Evolutionary conservation across 2,113 vertebrate genomes (phyloP).

Genomic region (Gopherus evgoodei): DNA sequence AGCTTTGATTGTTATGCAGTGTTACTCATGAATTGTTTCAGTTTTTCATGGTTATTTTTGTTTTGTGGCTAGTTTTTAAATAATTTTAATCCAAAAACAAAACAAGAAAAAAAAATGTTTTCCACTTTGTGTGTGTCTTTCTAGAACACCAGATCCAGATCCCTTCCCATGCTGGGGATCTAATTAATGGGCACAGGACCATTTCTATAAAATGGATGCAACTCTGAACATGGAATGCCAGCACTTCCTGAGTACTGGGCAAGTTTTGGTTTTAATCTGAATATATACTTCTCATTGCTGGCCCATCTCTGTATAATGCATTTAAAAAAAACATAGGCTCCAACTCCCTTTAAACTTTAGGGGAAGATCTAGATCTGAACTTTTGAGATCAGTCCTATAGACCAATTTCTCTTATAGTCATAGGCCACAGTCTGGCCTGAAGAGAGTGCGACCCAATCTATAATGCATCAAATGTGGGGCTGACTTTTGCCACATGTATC

Average conservation of each 20-base stretch:
- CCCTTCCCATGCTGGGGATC: background rate
- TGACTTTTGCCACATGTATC: background rate
- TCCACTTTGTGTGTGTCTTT: conserved; percentile 42
- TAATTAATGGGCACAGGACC: background rate
- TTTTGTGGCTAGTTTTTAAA: background rate
- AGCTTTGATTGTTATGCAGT: conserved; percentile 32
- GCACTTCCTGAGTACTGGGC: background rate
- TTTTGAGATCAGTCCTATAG: background rate
- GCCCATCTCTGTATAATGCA: background rate
- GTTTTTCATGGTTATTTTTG: conserved; percentile 40
- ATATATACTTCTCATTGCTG: background rate
- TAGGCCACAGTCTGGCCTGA: background rate
- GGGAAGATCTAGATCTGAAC: background rate
- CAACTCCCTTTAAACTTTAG: background rate
- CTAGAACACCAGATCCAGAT: conserved; percentile 15
- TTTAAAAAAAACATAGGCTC: background rate
- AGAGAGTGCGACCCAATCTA: background rate
- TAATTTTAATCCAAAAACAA: conserved; percentile 49
- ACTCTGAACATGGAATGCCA: background rate
- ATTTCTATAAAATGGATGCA: background rate
- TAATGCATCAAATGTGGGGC: background rate
- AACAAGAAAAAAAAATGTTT: background rate
- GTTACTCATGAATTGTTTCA: conserved; percentile 43
- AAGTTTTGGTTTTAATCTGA: background rate
- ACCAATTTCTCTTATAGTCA: background rate